These are phyloP conservation scores for Brachionus manjavacas DNA, from an alignment of 1,140 invertebrate species.

Conservation along the genomic window DNA sequence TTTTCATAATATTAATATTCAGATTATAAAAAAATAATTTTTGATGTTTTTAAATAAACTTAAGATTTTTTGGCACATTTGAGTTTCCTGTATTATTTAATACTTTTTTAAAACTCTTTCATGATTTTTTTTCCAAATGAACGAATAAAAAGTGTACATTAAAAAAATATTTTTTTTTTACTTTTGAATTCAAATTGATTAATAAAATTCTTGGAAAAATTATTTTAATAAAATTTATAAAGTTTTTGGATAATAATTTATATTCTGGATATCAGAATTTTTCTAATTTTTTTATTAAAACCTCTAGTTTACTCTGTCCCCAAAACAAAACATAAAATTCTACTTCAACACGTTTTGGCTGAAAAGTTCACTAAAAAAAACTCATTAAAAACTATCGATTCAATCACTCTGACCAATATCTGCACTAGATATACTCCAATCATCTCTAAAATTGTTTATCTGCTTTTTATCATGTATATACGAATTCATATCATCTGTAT, in stretches of 20 bases:
- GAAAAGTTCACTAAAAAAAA: not conserved
- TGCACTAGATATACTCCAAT: not conserved
- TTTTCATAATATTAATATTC: too few species aligned
- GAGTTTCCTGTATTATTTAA: too few species aligned
- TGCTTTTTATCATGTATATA: not conserved
- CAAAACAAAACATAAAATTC: not conserved
- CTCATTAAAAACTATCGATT: not conserved
- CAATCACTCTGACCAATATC: not conserved
- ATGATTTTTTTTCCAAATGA: too few species aligned
- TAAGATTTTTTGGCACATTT: too few species aligned
- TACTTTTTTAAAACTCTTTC: too few species aligned
- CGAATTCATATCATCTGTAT: conserved; percentile 2
- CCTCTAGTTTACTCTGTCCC: not conserved
- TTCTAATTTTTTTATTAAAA: not conserved
- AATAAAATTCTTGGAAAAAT: too few species aligned
- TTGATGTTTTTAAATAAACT: too few species aligned
- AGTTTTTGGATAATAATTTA: not conserved
- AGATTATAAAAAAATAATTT: too few species aligned
- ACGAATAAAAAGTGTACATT: too few species aligned
- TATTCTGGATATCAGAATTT: not conserved
- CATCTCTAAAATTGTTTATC: not conserved
- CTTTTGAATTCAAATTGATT: too few species aligned
- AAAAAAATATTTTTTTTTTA: too few species aligned
- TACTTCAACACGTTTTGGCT: not conserved
- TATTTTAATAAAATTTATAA: too few species aligned